A percentile compares a stretch with the other conserved stretches of the same genome.
These are phyloP conservation scores for Stenolophus ochropezus DNA, from an alignment of 2,888 invertebrate species.

Conservation along the genomic window DNA sequence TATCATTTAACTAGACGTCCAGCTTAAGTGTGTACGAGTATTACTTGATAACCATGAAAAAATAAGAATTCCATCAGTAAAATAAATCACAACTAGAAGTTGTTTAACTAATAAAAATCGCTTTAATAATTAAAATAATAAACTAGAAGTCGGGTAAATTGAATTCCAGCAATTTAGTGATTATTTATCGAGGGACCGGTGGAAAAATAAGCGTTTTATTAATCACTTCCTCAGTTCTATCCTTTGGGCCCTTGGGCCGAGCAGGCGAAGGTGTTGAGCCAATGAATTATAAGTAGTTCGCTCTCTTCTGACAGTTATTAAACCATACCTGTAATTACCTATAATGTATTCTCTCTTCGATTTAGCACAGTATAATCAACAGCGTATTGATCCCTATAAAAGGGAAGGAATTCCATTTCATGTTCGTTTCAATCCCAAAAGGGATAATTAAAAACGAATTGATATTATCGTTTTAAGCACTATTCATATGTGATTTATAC, in stretches of 20 bases:
- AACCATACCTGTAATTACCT: conserved; percentile 56
- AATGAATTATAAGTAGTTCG: conserved; percentile 69
- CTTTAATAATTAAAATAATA: too few species aligned
- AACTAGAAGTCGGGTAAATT: too few species aligned
- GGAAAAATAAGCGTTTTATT: conserved; percentile 3
- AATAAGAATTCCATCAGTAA: too few species aligned
- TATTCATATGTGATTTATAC: too few species aligned
- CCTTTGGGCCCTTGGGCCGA: background rate
- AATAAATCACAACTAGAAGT: too few species aligned
- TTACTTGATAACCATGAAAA: too few species aligned
- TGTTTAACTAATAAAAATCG: too few species aligned
- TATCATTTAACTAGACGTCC: too few species aligned
- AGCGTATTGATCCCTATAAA: background rate
- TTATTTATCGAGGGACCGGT: background rate
- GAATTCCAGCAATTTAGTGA: background rate
- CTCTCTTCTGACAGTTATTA: conserved; percentile 56
- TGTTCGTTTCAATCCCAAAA: too few species aligned
- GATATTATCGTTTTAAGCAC: too few species aligned
- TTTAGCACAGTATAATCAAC: conserved; percentile 9
- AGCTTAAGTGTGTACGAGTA: too few species aligned
- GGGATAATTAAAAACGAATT: too few species aligned
- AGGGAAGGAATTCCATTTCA: background rate
- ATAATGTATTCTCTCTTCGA: conserved; percentile 55
- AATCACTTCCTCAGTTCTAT: background rate
- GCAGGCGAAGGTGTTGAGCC: conserved; percentile 23